phyloP scores from a whole-genome alignment of 2,797 vertebrate genomes.

The Sebastolobus altivelis region DNA sequence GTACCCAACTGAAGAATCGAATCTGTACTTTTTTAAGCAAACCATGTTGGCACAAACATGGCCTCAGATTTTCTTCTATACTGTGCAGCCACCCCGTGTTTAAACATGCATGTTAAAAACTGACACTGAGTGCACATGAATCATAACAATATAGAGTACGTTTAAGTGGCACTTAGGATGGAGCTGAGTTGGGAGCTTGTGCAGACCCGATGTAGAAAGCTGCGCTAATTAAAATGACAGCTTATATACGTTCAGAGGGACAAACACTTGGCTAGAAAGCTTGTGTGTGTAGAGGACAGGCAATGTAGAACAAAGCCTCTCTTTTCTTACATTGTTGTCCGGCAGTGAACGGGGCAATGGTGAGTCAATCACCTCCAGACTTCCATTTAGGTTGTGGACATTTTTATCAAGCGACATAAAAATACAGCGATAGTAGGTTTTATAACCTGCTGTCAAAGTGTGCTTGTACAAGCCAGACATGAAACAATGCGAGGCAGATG shows the following conservation, averaged over 20 bases:
- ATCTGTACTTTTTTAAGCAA: not conserved
- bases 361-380: not conserved
- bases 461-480: constrained; percentile 9
- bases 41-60: not conserved
- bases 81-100: not conserved
- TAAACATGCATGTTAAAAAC: constrained; percentile 15
- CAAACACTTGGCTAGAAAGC: not conserved
- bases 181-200: constrained; percentile 25
- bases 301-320: not conserved
- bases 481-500: not conserved
- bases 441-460: constrained; percentile 13
- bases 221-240: constrained; percentile 15
- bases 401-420: constrained; percentile 12
- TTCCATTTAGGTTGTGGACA: constrained; percentile 1
- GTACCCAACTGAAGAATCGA: not conserved
- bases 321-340: not conserved
- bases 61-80: not conserved
- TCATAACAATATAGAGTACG: constrained; percentile 18
- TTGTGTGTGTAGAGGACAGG: not conserved
- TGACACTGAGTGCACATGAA: constrained; percentile 14
- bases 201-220: constrained; percentile 19
- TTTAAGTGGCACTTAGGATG: constrained; percentile 35
- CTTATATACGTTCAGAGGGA: constrained; percentile 1
- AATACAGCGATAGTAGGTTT: not conserved
- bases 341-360: not conserved